These are phyloP conservation scores for Rhamnusium bicolor DNA, from an alignment of 2,888 invertebrate genomes.

Conservation along the genomic window DNA sequence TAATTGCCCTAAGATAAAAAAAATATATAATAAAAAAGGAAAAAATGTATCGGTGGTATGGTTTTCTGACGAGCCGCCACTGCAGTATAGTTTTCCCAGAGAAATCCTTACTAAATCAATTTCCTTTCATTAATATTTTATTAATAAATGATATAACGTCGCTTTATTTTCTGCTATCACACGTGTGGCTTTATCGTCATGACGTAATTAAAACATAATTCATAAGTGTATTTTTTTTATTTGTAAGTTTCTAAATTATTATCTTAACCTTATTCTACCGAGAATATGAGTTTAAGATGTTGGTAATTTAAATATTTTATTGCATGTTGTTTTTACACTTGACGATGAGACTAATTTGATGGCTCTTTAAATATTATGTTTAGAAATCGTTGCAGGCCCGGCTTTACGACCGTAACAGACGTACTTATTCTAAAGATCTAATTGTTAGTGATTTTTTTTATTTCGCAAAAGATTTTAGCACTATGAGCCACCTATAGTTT, in stretches of 20 bases:
- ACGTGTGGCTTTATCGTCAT: constrained; percentile 14
- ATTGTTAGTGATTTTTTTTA: too few relatives aligned
- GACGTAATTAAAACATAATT: constrained; percentile 24
- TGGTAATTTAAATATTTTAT: constrained; percentile 36
- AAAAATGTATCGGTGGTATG: too few relatives aligned
- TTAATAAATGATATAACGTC: constrained; percentile 8
- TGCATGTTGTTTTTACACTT: constrained; percentile 36
- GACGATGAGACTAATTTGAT: constrained; percentile 37
- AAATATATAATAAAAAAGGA: too few relatives aligned
- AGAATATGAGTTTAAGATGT: constrained; percentile 28
- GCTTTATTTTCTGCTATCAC: constrained; percentile 16
- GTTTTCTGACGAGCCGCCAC: constrained; percentile 14
- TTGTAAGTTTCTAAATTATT: constrained; percentile 28
- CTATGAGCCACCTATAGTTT: too few relatives aligned
- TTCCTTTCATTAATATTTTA: constrained; percentile 25
- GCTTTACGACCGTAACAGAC: not conserved
- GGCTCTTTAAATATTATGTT: constrained; percentile 24
- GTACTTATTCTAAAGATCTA: too few relatives aligned
- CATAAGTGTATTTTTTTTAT: constrained; percentile 15
- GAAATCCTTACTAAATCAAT: constrained; percentile 10
- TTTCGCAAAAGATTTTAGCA: too few relatives aligned
- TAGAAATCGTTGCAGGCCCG: constrained; percentile 26
- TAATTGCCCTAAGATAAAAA: too few relatives aligned
- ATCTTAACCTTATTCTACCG: constrained; percentile 37
- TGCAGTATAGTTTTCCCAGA: constrained; percentile 11